Evolutionary conservation across 2,113 vertebrate species (phyloP).

Genomic region (Cheilinus undulatus): DNA sequence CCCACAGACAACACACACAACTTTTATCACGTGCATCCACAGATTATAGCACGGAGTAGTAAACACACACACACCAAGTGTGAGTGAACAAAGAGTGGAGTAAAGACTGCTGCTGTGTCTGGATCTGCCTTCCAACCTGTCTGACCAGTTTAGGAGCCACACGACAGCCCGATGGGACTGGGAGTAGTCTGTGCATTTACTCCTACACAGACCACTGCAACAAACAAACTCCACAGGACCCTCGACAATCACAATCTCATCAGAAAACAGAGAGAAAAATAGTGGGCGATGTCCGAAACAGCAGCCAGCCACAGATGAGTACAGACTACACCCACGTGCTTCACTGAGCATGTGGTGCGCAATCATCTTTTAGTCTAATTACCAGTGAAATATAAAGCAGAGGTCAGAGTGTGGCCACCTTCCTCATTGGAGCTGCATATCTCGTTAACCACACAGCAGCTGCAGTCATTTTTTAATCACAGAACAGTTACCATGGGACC

Average conservation of each 20-base stretch:
- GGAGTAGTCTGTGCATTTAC: conserved; percentile 47
- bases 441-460: conserved; percentile 36
- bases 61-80: conserved; percentile 34
- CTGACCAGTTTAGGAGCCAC: conserved; percentile 72
- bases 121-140: conserved; percentile 68
- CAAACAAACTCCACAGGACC: conserved; percentile 18
- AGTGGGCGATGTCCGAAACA: not conserved
- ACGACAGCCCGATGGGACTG: conserved; percentile 48
- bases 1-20: conserved; percentile 39
- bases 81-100: conserved; percentile 21
- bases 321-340: conserved; percentile 21
- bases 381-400: conserved; percentile 26
- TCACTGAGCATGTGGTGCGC: conserved; percentile 7
- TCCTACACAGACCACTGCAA: conserved; percentile 39
- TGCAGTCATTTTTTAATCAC: conserved; percentile 43
- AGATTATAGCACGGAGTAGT: conserved; percentile 27
- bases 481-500: conserved; percentile 17
- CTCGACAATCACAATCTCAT: conserved; percentile 16
- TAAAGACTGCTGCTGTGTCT: conserved; percentile 27
- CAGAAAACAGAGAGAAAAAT: not conserved
- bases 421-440: conserved; percentile 34
- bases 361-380: conserved; percentile 51
- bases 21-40: conserved; percentile 7
- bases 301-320: not conserved
- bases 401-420: conserved; percentile 37